Base-by-base conservation (phyloP, 2,888 invertebrate genomes). In the Athetis lepigone region DNA sequence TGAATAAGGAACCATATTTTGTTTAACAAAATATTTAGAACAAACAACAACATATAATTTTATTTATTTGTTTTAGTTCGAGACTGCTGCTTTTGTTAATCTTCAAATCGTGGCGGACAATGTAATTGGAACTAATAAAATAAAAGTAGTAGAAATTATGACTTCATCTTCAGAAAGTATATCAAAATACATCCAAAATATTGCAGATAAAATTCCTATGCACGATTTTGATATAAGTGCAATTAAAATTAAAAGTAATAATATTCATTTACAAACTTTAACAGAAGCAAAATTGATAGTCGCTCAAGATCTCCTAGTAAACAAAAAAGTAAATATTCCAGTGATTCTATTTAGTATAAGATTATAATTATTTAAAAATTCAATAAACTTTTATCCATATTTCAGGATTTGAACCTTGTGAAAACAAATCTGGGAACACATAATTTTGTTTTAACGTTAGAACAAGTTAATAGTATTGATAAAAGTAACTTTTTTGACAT, bases 91-190 rank as follows among this genome's bases (percentile, higher is more conserved):
- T 43, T 43, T 19, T 8, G 8, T 43, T 6, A 43, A 37, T 19
- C 52, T 59, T n/a, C 33, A 59, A 52, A n/a, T 59, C 8, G 19
- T 59, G 5, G 25, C 42, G 9, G 59, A 59, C n/a, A 52, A 59
- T 8, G 25, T 25, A 5, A 9, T n/a, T 11, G 19, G 19, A 16
- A 33, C 11, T 5, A 36, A 43, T 52, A 36, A 36, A 43, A 59
- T 43, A 11, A 52, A 36, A 59, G 19, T 36, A 16, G 7, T 43
- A 5, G 36, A 59, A 43, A 8, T 59, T 5, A 4, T n/a, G 2
- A 42, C n/a, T n/a, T 29, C 33, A 16, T 13, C 45, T 23, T 23
- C 33, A 11, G 16, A 45, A 55, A 55, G 21, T 33, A 33, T 45
- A 45, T 23, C 33, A 33, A 33, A 11, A 4, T 33, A 33, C 33